phyloP scores from a whole-genome alignment of 1,140 invertebrate species.

The Acromyrmex heyeri region DNA sequence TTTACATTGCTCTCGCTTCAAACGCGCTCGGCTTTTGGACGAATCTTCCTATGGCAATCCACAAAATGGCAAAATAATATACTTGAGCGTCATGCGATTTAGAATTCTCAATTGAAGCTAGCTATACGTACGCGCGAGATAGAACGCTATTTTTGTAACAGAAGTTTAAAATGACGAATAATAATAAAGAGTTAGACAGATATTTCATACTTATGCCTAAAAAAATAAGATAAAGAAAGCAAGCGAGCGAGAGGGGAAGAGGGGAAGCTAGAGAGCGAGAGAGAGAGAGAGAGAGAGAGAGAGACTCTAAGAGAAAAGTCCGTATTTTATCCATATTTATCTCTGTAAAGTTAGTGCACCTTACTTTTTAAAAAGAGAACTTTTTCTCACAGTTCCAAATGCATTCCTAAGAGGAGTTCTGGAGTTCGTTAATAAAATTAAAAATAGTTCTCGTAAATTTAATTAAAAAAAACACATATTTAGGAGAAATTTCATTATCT shows the following conservation, averaged over 20 bases:
- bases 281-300: background rate
- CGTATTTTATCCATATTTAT: background rate
- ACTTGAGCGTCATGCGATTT: constrained; percentile 36
- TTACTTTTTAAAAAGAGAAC: too few species aligned
- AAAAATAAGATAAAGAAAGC: background rate
- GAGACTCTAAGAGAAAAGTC: background rate
- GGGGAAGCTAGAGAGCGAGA: too few species aligned
- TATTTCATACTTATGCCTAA: background rate
- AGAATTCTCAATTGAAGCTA: constrained; percentile 25
- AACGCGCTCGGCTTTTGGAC: constrained; percentile 50
- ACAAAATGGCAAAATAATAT: constrained; percentile 54
- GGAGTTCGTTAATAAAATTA: too few species aligned
- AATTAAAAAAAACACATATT: too few species aligned
- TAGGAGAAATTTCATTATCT: background rate
- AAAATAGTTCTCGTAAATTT: too few species aligned
- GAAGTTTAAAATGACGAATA: constrained; percentile 9
- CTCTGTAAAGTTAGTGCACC: too few species aligned
- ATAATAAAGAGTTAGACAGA: background rate
- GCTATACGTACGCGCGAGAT: background rate
- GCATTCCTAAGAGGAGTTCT: too few species aligned
- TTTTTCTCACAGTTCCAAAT: too few species aligned
- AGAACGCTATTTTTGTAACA: background rate
- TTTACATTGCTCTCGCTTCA: constrained; percentile 58
- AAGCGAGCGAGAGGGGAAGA: background rate
- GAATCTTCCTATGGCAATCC: constrained; percentile 35